Evolutionary conservation across 2,888 invertebrate genomes (phyloP).

Genomic region (Onthophagus sagittarius): DNA sequence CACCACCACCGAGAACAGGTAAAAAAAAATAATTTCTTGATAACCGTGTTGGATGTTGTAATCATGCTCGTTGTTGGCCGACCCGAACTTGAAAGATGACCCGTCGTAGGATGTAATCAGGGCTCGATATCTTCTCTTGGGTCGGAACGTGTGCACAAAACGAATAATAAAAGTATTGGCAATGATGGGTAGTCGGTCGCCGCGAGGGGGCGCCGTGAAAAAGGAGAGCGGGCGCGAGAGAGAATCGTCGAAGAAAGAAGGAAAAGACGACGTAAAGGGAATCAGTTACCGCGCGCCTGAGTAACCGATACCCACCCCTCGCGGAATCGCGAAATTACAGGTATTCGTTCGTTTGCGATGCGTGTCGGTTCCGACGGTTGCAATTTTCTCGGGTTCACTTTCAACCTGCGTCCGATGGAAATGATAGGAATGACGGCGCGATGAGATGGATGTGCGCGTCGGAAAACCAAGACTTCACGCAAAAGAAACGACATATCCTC

Average conservation of each 20-base stretch:
- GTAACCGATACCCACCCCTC: not conserved
- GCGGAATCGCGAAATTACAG: not conserved
- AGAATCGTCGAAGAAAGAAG: not conserved
- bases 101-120: not conserved
- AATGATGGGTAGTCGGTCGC: not conserved
- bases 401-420: not conserved
- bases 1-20: constrained; percentile 41
- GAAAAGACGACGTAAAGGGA: not conserved
- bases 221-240: not conserved
- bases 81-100: not conserved
- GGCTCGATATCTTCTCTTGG: not conserved
- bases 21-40: constrained; percentile 17
- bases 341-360: not conserved
- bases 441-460: not conserved
- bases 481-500: too few relatives aligned
- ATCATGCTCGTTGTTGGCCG: not conserved
- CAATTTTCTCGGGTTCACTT: not conserved
- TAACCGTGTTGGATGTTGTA: not conserved
- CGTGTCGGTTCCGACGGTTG: not conserved
- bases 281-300: not conserved
- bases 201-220: not conserved
- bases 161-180: not conserved
- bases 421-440: not conserved
- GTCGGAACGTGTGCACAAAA: not conserved
- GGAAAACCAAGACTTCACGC: not conserved